Evolutionary conservation across 1,140 invertebrate species (phyloP).

Genomic region (Anoplolepis gracilipes): DNA sequence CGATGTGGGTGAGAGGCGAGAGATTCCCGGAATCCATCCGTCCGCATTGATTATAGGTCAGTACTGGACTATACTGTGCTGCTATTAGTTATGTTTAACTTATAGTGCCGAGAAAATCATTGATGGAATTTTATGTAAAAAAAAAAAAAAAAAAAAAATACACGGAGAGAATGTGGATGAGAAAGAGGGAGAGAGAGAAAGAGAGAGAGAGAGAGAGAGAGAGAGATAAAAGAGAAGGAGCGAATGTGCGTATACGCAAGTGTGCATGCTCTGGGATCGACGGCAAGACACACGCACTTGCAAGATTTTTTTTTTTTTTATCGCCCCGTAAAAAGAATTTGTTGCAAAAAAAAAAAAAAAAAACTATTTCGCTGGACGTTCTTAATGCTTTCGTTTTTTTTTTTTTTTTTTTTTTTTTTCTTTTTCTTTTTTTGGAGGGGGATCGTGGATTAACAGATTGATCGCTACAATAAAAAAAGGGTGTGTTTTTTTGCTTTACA

Average conservation of each 20-base stretch:
- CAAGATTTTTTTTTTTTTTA: constrained; percentile 31
- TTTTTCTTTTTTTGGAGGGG: no score
- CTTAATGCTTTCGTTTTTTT: constrained; percentile 44
- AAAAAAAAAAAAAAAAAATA: constrained; percentile 57
- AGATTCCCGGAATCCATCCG: constrained; percentile 81
- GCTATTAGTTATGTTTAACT: constrained; percentile 83
- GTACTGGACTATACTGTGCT: constrained; percentile 85
- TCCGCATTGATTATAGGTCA: constrained; percentile 86
- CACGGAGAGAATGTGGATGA: constrained; percentile 57
- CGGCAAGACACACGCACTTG: constrained; percentile 67
- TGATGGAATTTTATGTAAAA: constrained; percentile 67
- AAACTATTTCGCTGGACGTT: constrained; percentile 9
- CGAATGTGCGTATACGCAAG: constrained; percentile 46
- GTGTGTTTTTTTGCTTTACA: constrained; percentile 19
- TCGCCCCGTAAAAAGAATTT: constrained; percentile 1
- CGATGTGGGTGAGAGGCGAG: constrained; percentile 64
- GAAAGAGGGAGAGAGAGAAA: constrained; percentile 44
- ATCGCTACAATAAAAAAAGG: neutral
- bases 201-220: constrained; percentile 54
- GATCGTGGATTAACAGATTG: constrained; percentile 44
- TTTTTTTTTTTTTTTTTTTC: no score
- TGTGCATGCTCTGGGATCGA: constrained; percentile 60
- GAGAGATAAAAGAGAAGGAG: constrained; percentile 49
- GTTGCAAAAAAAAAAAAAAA: no score
- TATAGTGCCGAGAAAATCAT: constrained; percentile 74